These are phyloP conservation scores for Turnix velox DNA, from an alignment of 2,113 vertebrate genomes.

Conservation along the genomic window DNA sequence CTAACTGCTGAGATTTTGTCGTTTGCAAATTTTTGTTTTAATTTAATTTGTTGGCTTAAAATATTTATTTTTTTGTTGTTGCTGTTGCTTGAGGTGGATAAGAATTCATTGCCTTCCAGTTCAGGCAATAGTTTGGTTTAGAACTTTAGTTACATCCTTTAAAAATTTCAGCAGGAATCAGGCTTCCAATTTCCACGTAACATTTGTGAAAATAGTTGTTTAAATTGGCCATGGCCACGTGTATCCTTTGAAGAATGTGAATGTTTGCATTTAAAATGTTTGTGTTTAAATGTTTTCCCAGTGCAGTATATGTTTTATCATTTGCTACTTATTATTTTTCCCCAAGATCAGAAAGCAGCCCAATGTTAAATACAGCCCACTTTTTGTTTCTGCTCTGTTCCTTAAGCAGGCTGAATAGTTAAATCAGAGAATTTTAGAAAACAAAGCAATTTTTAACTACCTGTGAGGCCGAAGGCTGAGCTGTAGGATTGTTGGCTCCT, in stretches of 20 bases:
- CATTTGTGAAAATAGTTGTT: background rate
- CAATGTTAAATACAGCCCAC: background rate
- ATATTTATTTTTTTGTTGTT: too few species aligned
- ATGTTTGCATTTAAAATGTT: background rate
- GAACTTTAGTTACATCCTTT: background rate
- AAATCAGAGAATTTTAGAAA: background rate
- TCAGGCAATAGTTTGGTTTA: background rate
- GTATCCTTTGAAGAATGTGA: background rate
- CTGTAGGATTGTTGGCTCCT: constrained; percentile 27
- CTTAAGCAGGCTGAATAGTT: background rate
- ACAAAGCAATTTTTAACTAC: background rate
- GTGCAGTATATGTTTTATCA: background rate
- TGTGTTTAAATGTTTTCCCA: background rate
- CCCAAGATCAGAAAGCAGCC: background rate
- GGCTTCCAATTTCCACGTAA: background rate
- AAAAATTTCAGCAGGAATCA: background rate
- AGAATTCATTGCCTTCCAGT: background rate
- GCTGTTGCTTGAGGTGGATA: background rate
- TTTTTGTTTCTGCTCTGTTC: background rate
- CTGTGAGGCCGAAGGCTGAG: constrained; percentile 27
- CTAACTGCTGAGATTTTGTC: background rate
- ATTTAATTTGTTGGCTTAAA: background rate
- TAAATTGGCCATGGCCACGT: background rate
- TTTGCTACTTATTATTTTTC: background rate
- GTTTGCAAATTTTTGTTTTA: background rate